A percentile compares a stretch with the other conserved stretches of the same genome.
These are phyloP conservation scores for Carpatolechia fugitivella DNA, from an alignment of 2,888 invertebrate genomes.

Conservation along the genomic window DNA sequence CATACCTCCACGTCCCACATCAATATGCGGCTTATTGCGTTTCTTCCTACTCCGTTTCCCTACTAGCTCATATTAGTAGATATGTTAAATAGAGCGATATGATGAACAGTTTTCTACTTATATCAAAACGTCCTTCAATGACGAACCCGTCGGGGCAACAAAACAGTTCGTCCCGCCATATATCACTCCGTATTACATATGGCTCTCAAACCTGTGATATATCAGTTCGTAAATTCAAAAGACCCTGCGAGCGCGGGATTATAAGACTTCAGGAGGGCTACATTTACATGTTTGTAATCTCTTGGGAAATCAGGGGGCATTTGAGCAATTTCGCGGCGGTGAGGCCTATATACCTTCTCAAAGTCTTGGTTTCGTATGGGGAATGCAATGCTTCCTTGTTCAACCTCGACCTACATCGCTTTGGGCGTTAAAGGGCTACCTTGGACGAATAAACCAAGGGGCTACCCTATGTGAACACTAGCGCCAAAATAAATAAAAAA, in stretches of 20 bases:
- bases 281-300: constrained; percentile 6
- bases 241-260: constrained; percentile 1
- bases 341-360: constrained; percentile 21
- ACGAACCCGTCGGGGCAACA: background rate
- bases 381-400: background rate
- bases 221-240: constrained; percentile 8
- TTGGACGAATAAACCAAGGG: no score
- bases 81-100: no score
- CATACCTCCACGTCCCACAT: no score
- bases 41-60: no score
- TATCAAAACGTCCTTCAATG: background rate
- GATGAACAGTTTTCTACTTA: no score
- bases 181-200: constrained; percentile 4
- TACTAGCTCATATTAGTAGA: no score
- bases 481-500: no score
- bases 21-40: background rate
- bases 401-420: constrained; percentile 17
- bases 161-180: constrained; percentile 1
- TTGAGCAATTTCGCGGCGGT: background rate
- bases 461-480: no score
- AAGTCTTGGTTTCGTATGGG: background rate
- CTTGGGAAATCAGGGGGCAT: constrained; percentile 10
- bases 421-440: constrained; percentile 38
- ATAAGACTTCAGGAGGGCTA: constrained; percentile 6
- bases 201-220: constrained; percentile 12